Base-by-base conservation (phyloP, 2,797 vertebrate species). In the Odontamblyopus lacepedii region DNA sequence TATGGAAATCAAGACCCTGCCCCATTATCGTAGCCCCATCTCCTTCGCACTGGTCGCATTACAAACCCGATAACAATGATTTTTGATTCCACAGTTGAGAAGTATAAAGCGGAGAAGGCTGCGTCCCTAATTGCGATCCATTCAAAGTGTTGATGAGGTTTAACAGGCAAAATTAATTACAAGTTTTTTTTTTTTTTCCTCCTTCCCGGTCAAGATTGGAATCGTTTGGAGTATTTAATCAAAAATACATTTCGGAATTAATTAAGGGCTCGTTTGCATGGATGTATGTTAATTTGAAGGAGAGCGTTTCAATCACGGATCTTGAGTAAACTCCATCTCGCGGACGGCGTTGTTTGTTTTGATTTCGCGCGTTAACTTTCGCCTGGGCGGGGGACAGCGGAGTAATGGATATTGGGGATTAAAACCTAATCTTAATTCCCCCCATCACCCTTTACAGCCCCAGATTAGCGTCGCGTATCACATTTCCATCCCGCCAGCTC, bases 111-210 rank as follows among this genome's bases (percentile, higher is more conserved):
- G 30, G 75, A 87, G 78, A 85, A 83, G 82, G 87, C 30, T 74
- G 80, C 32, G 69, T 91, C 90, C 44, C 90, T 93, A 93, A 95
- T 95, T 94, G 94, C 85, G 84, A 90, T 88, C 88, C 85, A 92
- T 93, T 93, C 92, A 93, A 92, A 92, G 84, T 92, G 90, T 91
- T 95, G 92, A 95, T 94, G 93, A 94, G 92, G 88, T 94, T 93
- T 93, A 93, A 94, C 91, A 85, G 83, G 90, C 85, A 89, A 93
- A 95, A 93, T 94, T 95, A 94, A 95, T 94, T 94, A 95, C 93
- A 94, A 92, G 85, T 83, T 83, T 82, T 75, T 72, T 83, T 82
- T 75, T 72, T 75, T 65, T 75, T 67, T 75, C 2, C 0, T 51
- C 51, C 18, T 75, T 64, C 83, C 76, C 76, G 77, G 90, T 92